Evolutionary conservation across 2,888 invertebrate species (phyloP).

Genomic region (Flexamia atlantica): DNA sequence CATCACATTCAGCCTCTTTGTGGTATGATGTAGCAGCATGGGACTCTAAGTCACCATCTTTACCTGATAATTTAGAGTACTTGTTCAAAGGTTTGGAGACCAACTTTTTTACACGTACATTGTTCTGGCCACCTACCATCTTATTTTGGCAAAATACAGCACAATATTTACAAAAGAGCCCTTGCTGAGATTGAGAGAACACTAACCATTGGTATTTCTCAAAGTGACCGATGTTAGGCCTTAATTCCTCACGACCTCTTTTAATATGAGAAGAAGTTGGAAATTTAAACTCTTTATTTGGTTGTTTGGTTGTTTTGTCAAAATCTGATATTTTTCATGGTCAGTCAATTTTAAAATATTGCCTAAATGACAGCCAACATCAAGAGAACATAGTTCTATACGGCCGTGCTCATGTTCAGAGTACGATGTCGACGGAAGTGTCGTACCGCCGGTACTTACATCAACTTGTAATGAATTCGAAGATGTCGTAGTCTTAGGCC

Average conservation of each 20-base stretch:
- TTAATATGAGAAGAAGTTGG: not conserved
- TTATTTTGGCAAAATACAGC: not conserved
- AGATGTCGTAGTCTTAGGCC: too few species aligned
- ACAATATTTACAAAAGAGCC: conserved; percentile 39
- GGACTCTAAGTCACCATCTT: conserved; percentile 18
- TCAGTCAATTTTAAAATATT: not conserved
- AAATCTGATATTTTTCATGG: not conserved
- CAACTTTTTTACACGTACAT: not conserved
- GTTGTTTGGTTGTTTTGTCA: conserved; percentile 11
- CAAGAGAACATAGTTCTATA: too few species aligned
- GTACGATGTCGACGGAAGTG: too few species aligned
- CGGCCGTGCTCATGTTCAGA: too few species aligned
- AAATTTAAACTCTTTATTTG: not conserved
- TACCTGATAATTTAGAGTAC: conserved; percentile 20
- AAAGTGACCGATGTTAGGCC: not conserved
- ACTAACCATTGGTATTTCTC: conserved; percentile 13
- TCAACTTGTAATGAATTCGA: too few species aligned
- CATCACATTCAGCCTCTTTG: conserved; percentile 8
- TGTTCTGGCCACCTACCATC: not conserved
- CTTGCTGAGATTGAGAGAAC: conserved; percentile 3
- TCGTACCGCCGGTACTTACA: too few species aligned
- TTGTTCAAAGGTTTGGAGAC: conserved; percentile 22
- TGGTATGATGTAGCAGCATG: conserved; percentile 4
- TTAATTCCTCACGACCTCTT: conserved; percentile 12
- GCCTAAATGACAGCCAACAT: not conserved